Conservation (phyloP, 2,888 invertebrate genomes). For the Heteromyza rotundicornis region DNA sequence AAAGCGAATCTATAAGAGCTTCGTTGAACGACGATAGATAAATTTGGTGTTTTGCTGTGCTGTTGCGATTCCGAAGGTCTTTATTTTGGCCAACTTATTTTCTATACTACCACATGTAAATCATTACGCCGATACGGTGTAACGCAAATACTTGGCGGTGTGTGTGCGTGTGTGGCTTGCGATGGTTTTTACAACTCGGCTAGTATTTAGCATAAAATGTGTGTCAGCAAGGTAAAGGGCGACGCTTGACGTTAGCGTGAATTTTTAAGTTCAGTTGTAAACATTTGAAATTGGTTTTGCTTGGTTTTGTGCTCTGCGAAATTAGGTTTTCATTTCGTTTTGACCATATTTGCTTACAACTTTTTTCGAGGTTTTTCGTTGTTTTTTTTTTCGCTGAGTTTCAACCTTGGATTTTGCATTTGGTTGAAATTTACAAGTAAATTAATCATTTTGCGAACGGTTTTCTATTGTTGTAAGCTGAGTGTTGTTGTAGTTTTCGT, state of each 20-base stretch:
- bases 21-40: not conserved
- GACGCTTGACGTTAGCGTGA: constrained; percentile 24
- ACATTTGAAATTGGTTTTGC: constrained; percentile 16
- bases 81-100: constrained; percentile 27
- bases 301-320: constrained; percentile 13
- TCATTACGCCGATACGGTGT: no score
- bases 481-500: no score
- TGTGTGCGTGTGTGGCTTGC: no score
- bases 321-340: constrained; percentile 1
- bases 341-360: not conserved
- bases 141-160: constrained; percentile 31
- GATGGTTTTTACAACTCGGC: constrained; percentile 20
- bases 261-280: not conserved
- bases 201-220: constrained; percentile 57
- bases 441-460: constrained; percentile 28
- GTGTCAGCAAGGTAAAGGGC: constrained; percentile 61
- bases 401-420: constrained; percentile 5
- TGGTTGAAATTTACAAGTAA: constrained; percentile 23
- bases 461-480: not conserved
- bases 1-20: not conserved
- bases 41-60: not conserved
- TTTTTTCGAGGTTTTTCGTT: constrained; percentile 2
- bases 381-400: constrained; percentile 12
- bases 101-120: no score
- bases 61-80: constrained; percentile 28